Evolutionary conservation across 2,113 vertebrate genomes (phyloP).

Genomic region (Python bivittatus): DNA sequence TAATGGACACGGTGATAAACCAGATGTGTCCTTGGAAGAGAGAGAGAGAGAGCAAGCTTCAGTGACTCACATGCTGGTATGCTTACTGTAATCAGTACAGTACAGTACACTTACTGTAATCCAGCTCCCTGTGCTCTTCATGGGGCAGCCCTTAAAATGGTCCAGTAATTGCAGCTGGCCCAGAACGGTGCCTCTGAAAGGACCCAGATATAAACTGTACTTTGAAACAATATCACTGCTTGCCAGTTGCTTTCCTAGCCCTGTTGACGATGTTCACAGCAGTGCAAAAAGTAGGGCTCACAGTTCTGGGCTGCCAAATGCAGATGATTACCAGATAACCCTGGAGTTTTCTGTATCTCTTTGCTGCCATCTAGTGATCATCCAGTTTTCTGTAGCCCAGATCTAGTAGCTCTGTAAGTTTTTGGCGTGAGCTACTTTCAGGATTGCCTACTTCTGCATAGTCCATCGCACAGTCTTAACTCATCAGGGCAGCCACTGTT

Average conservation of each 20-base stretch:
- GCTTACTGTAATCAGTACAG: too few relatives aligned
- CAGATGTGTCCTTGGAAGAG: neutral
- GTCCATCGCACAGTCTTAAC: neutral
- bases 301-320: neutral
- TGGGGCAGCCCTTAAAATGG: neutral
- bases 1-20: neutral
- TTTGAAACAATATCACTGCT: neutral
- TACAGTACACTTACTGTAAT: neutral
- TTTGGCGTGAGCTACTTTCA: neutral
- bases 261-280: neutral
- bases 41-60: neutral
- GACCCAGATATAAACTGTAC: neutral
- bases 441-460: neutral
- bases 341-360: neutral
- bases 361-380: neutral
- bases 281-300: neutral
- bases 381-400: neutral
- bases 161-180: neutral
- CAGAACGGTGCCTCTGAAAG: neutral
- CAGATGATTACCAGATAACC: neutral
- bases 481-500: neutral
- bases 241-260: neutral
- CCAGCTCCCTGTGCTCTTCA: neutral
- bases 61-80: too few relatives aligned
- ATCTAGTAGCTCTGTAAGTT: neutral